Conservation (phyloP, 2,797 vertebrate species). For the Cuniculus paca region DNA sequence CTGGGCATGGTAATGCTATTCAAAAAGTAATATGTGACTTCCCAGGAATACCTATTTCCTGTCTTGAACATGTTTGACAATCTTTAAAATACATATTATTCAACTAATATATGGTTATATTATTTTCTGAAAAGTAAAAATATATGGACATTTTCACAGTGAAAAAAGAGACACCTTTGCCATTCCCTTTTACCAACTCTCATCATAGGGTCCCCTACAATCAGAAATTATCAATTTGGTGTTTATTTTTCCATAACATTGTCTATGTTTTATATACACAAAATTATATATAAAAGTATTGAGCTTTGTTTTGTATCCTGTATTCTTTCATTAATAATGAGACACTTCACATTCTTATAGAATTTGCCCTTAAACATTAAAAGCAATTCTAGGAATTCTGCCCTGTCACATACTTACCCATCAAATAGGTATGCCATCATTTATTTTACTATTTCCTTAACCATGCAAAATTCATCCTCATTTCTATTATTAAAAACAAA, state of each 20-base stretch:
- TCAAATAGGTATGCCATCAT: neutral
- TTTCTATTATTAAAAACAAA: conserved; percentile 31
- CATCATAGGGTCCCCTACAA: no score
- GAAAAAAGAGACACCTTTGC: neutral
- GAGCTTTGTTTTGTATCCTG: neutral
- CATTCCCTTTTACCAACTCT: neutral
- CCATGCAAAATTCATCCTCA: neutral
- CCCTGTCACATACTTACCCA: neutral
- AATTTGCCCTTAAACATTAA: neutral
- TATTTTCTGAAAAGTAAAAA: neutral
- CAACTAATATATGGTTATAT: neutral
- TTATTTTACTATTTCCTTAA: conserved; percentile 27
- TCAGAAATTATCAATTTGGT: neutral
- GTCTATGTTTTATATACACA: neutral
- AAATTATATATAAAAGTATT: neutral
- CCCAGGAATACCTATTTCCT: neutral
- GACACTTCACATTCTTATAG: neutral
- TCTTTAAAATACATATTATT: neutral
- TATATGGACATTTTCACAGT: neutral
- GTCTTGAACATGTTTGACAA: neutral
- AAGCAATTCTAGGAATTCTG: neutral
- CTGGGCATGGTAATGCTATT: neutral
- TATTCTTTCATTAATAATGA: neutral
- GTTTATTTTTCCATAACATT: neutral
- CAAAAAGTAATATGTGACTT: neutral